A percentile compares a stretch with the other conserved stretches of the same genome.
Evolutionary conservation across 2,797 vertebrate species (phyloP).

Genomic region (Melanotaenia maccullochi): DNA sequence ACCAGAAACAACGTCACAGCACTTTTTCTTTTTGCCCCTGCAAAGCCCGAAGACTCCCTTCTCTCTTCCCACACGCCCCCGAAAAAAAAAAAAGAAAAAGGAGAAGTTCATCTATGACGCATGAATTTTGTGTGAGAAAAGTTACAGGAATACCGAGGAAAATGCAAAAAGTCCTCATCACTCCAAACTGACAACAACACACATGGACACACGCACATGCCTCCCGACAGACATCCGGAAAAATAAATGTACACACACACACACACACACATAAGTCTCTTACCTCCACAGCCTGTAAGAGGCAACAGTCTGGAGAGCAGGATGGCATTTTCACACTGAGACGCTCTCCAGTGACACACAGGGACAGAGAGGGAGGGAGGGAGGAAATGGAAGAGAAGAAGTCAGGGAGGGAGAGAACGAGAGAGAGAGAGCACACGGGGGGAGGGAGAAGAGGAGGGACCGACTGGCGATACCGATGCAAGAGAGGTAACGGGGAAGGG

Average conservation of each 20-base stretch:
- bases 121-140: conserved; percentile 68
- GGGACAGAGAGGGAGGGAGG: conserved; percentile 51
- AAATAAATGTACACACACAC: conserved; percentile 27
- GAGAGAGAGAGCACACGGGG: conserved; percentile 21
- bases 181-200: conserved; percentile 33
- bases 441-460: conserved; percentile 53
- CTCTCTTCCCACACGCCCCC: conserved; percentile 48
- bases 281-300: conserved; percentile 92
- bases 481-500: conserved; percentile 58
- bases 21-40: conserved; percentile 42
- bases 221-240: conserved; percentile 43
- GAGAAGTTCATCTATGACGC: conserved; percentile 57
- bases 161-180: conserved; percentile 23
- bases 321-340: conserved; percentile 92
- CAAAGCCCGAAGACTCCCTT: conserved; percentile 52
- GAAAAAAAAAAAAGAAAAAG: background rate
- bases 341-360: conserved; percentile 82
- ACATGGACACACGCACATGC: conserved; percentile 5
- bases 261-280: conserved; percentile 68
- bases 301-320: conserved; percentile 92
- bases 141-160: conserved; percentile 51
- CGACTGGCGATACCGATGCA: conserved; percentile 58
- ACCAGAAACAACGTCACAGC: conserved; percentile 60
- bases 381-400: conserved; percentile 34
- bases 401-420: conserved; percentile 24